phyloP scores from a whole-genome alignment of 2,888 invertebrate genomes.

The Uloborus plumipes region DNA sequence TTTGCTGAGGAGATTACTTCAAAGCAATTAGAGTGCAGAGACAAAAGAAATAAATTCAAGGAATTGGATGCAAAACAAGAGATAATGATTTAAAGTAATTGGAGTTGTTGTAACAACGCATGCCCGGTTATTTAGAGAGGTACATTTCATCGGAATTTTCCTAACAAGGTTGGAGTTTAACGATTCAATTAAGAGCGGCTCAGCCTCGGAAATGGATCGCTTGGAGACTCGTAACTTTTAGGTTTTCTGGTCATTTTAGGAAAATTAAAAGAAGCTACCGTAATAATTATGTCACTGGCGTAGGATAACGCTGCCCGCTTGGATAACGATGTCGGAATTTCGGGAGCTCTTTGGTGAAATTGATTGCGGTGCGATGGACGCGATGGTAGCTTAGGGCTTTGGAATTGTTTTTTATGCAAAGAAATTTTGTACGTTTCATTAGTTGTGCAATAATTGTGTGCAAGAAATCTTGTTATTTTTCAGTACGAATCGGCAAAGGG shows the following conservation, averaged over 20 bases:
- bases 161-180: not conserved
- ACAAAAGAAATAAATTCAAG: too few species aligned
- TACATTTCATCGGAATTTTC: not conserved
- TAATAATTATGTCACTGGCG: not conserved
- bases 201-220: not conserved
- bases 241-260: not conserved
- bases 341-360: not conserved
- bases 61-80: not conserved
- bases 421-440: too few species aligned
- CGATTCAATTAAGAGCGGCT: conserved; percentile 6
- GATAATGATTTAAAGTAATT: not conserved
- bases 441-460: too few species aligned
- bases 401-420: too few species aligned
- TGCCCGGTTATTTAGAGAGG: not conserved
- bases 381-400: too few species aligned
- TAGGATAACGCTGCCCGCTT: not conserved
- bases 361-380: not conserved
- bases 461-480: too few species aligned
- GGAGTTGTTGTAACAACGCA: not conserved
- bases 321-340: conserved; percentile 1
- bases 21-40: too few species aligned
- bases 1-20: too few species aligned
- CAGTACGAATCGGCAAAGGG: too few species aligned
- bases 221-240: not conserved
- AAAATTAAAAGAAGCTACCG: not conserved